Evolutionary conservation across 1,140 invertebrate genomes (phyloP).

Genomic region (Musca domestica): DNA sequence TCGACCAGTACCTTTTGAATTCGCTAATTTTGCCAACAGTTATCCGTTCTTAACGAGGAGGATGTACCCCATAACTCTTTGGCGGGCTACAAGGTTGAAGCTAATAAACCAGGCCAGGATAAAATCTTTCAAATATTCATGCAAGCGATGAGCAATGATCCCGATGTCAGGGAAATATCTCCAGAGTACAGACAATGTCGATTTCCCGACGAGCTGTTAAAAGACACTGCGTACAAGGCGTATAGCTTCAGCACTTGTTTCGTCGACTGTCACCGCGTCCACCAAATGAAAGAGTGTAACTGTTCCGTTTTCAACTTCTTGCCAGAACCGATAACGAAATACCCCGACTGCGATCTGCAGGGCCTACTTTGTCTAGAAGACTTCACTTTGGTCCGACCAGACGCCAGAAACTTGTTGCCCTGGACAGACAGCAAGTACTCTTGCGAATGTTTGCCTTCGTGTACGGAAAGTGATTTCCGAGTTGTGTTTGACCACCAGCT

Average conservation of each 20-base stretch:
- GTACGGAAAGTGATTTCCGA: constrained; percentile 56
- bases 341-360: constrained; percentile 36
- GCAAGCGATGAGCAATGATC: constrained; percentile 41
- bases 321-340: constrained; percentile 28
- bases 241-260: constrained; percentile 60
- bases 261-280: constrained; percentile 55
- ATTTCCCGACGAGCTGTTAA: constrained; percentile 55
- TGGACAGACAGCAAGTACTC: constrained; percentile 28
- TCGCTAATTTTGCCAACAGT: not conserved
- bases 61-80: constrained; percentile 40
- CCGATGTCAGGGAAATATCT: constrained; percentile 38
- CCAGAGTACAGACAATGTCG: constrained; percentile 54
- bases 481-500: constrained; percentile 37
- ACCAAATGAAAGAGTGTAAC: constrained; percentile 55
- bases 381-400: constrained; percentile 35
- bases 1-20: not conserved
- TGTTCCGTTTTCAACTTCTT: constrained; percentile 52
- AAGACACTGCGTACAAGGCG: constrained; percentile 52
- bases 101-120: constrained; percentile 31
- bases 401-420: constrained; percentile 32
- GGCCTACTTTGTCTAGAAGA: constrained; percentile 38
- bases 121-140: constrained; percentile 36
- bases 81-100: constrained; percentile 23
- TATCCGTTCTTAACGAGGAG: constrained; percentile 37
- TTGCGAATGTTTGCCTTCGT: constrained; percentile 57